Conservation (phyloP, 2,797 vertebrate species). For the Karalla daura region DNA sequence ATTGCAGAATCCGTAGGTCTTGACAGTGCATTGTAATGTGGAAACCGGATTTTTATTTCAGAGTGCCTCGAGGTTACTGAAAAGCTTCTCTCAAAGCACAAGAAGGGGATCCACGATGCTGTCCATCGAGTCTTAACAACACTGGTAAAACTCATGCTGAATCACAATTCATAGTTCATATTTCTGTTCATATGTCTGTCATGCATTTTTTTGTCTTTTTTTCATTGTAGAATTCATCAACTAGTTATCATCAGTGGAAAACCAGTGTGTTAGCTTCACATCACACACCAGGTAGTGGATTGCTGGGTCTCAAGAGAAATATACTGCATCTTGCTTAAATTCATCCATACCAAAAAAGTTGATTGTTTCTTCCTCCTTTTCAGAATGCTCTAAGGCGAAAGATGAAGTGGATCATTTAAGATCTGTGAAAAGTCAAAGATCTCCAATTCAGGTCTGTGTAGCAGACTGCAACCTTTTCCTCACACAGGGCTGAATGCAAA, state of each 20-base stretch:
- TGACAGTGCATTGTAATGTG: background rate
- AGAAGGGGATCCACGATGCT: slow-evolving; percentile 17
- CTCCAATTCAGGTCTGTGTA: slow-evolving; percentile 31
- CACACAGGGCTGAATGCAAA: background rate
- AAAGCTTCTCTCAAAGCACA: slow-evolving; percentile 39
- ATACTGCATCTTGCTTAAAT: background rate
- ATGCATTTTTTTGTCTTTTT: background rate
- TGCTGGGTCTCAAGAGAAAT: background rate
- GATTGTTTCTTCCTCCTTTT: background rate
- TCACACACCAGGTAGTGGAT: slow-evolving; percentile 31
- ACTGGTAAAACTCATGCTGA: slow-evolving; percentile 57
- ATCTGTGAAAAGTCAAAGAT: background rate
- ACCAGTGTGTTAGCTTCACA: fast-evolving
- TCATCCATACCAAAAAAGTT: background rate
- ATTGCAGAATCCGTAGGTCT: background rate
- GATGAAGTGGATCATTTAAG: slow-evolving; percentile 16
- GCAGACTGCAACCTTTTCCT: background rate
- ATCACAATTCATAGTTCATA: background rate
- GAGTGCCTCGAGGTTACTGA: slow-evolving; percentile 58
- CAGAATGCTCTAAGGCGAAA: background rate
- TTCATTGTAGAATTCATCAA: slow-evolving; percentile 5
- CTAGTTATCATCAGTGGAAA: background rate
- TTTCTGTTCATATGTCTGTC: background rate
- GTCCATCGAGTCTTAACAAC: slow-evolving; percentile 38
- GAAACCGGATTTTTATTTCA: slow-evolving; percentile 48